Percentiles rank a stretch among this genome's conserved stretches.
phyloP scores from a whole-genome alignment of 1,140 invertebrate species.

The Dolichoris vasculosae region DNA sequence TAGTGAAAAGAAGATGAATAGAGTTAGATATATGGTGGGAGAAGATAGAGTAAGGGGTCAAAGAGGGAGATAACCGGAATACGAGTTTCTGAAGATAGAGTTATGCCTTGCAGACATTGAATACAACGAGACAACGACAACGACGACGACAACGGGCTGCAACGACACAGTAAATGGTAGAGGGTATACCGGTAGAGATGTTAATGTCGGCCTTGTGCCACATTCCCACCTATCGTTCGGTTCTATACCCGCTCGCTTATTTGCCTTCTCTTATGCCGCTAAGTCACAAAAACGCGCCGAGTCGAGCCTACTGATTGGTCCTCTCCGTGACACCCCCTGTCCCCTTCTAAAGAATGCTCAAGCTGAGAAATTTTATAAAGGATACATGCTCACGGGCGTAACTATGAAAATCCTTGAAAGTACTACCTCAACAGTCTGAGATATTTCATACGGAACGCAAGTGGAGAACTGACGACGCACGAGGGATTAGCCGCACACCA shows the following conservation, averaged over 20 bases:
- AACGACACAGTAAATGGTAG: conserved; percentile 59
- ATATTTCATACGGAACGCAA: neutral
- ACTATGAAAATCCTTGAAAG: conserved; percentile 32
- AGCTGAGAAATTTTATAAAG: conserved; percentile 38
- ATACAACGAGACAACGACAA: conserved; percentile 10
- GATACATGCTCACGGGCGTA: conserved; percentile 1
- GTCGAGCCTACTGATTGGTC: conserved; percentile 8
- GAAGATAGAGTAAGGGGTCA: conserved; percentile 65
- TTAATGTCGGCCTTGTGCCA: conserved; percentile 75
- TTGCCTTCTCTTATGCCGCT: conserved; percentile 8
- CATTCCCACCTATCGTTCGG: conserved; percentile 63
- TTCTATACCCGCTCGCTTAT: conserved; percentile 19
- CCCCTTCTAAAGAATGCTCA: neutral
- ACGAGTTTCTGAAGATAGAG: conserved; percentile 70
- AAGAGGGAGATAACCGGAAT: conserved; percentile 68
- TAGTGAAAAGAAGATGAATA: conserved; percentile 43
- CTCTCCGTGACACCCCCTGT: neutral
- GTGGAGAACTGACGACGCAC: neutral
- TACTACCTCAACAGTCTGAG: neutral
- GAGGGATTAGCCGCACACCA: conserved; percentile 1
- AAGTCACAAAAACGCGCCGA: conserved; percentile 40
- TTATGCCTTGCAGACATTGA: conserved; percentile 59
- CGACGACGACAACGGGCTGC: conserved; percentile 49
- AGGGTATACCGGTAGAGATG: conserved; percentile 75
- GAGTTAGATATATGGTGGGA: conserved; percentile 56